Evolutionary conservation across 2,113 vertebrate species (phyloP).

Genomic region (Plecturocebus donacophilus): DNA sequence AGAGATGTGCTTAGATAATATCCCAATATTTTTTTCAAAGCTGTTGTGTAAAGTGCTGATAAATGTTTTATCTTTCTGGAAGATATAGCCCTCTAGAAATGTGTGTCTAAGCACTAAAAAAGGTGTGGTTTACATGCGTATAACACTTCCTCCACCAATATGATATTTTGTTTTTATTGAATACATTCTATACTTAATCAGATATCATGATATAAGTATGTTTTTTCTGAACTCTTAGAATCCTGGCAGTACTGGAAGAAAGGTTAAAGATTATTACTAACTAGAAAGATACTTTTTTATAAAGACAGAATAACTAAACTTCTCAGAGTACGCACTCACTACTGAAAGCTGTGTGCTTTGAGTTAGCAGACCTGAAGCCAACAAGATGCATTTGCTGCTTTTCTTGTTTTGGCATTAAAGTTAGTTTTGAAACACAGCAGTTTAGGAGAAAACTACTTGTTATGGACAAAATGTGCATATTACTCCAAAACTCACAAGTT

Average conservation of each 20-base stretch:
- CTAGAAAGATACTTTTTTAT: neutral
- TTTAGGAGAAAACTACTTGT: neutral
- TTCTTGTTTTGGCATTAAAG: neutral
- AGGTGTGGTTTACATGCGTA: neutral
- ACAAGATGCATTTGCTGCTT: neutral
- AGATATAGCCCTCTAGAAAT: neutral
- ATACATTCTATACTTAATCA: neutral
- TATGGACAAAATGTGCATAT: neutral
- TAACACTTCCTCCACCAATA: neutral
- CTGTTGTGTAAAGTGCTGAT: neutral
- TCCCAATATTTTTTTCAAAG: neutral
- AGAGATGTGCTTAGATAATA: neutral
- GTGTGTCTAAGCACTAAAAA: neutral
- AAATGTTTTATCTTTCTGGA: neutral
- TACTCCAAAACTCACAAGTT: neutral
- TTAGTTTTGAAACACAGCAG: neutral
- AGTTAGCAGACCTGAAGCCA: neutral
- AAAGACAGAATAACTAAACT: neutral
- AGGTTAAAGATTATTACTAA: neutral
- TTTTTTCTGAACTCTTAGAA: slow-evolving; percentile 22
- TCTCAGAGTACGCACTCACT: neutral
- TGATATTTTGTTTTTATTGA: neutral
- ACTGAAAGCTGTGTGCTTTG: neutral
- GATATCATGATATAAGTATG: neutral
- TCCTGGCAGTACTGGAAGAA: neutral